These are phyloP conservation scores for Cossypha caffra DNA, from an alignment of 2,797 vertebrate species.

Conservation along the genomic window DNA sequence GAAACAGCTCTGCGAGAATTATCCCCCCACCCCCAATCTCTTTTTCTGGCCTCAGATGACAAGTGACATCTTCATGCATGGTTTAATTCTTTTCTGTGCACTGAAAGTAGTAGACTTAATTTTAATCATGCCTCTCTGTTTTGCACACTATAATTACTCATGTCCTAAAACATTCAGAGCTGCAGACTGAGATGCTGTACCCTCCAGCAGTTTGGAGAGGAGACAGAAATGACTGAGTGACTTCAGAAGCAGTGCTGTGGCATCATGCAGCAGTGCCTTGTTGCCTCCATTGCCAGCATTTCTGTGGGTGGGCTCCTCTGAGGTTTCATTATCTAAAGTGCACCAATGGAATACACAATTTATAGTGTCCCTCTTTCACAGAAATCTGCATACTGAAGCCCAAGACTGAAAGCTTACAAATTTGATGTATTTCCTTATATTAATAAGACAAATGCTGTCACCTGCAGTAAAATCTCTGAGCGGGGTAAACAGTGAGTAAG, in stretches of 20 bases:
- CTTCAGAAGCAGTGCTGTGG: not conserved
- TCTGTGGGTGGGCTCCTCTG: not conserved
- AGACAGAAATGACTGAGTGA: not conserved
- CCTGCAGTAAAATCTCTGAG: not conserved
- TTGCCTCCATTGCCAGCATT: not conserved
- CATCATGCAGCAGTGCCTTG: not conserved
- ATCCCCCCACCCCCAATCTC: not conserved
- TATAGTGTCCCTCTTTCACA: not conserved
- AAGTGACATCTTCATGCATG: not conserved
- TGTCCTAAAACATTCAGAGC: not conserved
- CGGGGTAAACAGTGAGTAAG: not conserved
- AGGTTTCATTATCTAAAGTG: not conserved
- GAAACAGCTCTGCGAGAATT: not conserved
- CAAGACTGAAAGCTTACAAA: not conserved
- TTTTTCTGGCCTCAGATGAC: not conserved
- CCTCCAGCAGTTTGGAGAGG: not conserved
- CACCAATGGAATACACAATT: rapidly evolving
- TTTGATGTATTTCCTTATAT: not conserved
- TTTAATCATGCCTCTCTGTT: slow-evolving; percentile 11
- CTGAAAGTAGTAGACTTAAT: slow-evolving; percentile 15
- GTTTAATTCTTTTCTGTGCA: not conserved
- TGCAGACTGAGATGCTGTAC: not conserved
- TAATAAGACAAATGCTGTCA: not conserved
- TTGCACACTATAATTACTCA: not conserved
- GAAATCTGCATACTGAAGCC: not conserved